Evolutionary conservation across 1,140 invertebrate genomes (phyloP).

Genomic region (Pachypeltis micranthus): DNA sequence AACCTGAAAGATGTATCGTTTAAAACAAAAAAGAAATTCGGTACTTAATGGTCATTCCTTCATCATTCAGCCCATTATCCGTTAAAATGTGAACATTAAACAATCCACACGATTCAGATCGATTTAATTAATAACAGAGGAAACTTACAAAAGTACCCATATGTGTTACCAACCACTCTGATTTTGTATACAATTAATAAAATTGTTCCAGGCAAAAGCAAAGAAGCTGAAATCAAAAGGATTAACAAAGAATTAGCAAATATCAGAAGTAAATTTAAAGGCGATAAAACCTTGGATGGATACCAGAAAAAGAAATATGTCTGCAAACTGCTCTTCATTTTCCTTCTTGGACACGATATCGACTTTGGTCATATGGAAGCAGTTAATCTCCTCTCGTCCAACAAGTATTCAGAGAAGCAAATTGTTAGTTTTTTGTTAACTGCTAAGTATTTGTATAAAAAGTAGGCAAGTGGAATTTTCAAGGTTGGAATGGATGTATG

Average conservation of each 20-base stretch:
- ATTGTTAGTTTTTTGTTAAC: constrained; percentile 75
- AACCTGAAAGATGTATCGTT: no score
- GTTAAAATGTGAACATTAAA: no score
- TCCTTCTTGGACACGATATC: constrained; percentile 97
- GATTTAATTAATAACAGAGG: no score
- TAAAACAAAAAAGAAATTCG: no score
- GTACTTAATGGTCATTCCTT: no score
- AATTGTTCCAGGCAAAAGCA: constrained; percentile 85
- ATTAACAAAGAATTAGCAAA: constrained; percentile 99
- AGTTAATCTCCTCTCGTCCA: constrained; percentile 98
- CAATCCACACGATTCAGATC: no score
- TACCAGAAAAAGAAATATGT: constrained; percentile 99
- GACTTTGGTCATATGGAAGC: constrained; percentile 99
- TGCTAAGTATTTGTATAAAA: background rate
- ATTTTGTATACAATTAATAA: no score
- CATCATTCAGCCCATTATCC: no score
- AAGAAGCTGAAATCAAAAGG: constrained; percentile 98
- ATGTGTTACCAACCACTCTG: no score
- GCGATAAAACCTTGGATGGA: constrained; percentile 98
- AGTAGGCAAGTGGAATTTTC: background rate
- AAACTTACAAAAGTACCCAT: no score
- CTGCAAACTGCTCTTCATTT: constrained; percentile 98
- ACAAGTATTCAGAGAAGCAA: constrained; percentile 99
- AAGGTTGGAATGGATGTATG: no score
- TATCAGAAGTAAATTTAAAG: constrained; percentile 99